phyloP scores from a whole-genome alignment of 2,888 invertebrate species.

The Leptarthrus brevirostris region DNA sequence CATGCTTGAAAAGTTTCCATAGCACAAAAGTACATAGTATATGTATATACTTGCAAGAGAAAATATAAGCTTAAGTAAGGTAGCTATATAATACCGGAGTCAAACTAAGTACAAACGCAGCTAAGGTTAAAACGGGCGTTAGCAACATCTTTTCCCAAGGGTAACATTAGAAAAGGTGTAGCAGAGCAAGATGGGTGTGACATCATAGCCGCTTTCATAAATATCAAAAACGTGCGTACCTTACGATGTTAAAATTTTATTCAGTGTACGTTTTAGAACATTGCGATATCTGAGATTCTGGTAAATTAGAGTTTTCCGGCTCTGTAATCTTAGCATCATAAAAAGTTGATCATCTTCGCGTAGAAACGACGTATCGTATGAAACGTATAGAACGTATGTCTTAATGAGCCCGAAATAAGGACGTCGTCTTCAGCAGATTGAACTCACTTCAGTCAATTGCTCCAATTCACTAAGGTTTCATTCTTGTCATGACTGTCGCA shows the following conservation, averaged over 20 bases:
- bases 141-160: conserved; percentile 5
- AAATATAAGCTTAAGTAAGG: not conserved
- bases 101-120: not conserved
- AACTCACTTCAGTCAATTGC: conserved; percentile 12
- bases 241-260: conserved; percentile 28
- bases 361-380: not conserved
- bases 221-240: conserved; percentile 37
- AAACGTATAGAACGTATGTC: not conserved
- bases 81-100: too few species aligned
- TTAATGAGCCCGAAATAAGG: not conserved
- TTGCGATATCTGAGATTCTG: conserved; percentile 23
- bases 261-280: conserved; percentile 33
- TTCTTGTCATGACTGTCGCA: conserved; percentile 10
- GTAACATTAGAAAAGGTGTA: not conserved
- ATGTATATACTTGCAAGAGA: not conserved
- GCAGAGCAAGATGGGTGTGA: conserved; percentile 11
- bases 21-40: conserved; percentile 13
- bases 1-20: conserved; percentile 34
- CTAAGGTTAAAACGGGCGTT: conserved; percentile 10
- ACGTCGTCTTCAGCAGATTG: not conserved
- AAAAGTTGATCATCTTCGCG: conserved; percentile 10
- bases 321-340: not conserved
- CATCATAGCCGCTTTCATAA: conserved; percentile 9
- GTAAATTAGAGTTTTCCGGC: conserved; percentile 16
- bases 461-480: not conserved